Evolutionary conservation across 2,888 invertebrate genomes (phyloP), one percentile per base, ranked within the genome.

Genomic region (Drosophila conformis): DNA sequence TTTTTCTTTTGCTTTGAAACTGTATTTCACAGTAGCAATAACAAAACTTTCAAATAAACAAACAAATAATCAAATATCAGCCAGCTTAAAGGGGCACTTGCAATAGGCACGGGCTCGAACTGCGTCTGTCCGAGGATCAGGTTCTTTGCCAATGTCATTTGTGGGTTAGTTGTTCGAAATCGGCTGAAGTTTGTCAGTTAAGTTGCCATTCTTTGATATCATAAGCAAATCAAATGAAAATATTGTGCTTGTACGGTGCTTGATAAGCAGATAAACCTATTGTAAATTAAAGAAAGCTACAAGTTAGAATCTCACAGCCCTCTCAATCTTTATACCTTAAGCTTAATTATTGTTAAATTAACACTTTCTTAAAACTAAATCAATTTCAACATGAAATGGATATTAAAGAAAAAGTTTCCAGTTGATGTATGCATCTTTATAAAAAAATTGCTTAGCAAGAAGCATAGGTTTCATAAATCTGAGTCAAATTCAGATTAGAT

Each of bases 11-110:
- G 80, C 58, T 36, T 18, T 57, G 54, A 49, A 53, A 36, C 71
- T 52, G 62, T 40, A 36, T 35, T 70, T 63, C 42, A 67, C 72
- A 78, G 83, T 74, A 78, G 80, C 86, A 69, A 68, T 49, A 67
- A 73, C 57, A 82, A 62, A 71, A 65, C 62, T 18, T 60, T 53
- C 52, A 38, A 57, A 67, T 70, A 80, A 83, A 80, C 67, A 81
- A 73, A 73, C 57, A 31, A 27, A 38, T 38, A 38, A 56, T 38
- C 56, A 38, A 29, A 27, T 56, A 15, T 18, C 38, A 27, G 36
- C 13, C 27, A 8, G 36, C 36, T 35, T 13, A 6, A 15, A 31
- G 27, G 15, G 21, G 33, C 29, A 65, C 25, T 38, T 15, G 51
- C 18, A 42, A 27, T 63, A 29, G 69, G 69, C 77, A 79, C 81